Base-by-base conservation (phyloP, 2,888 invertebrate species). In the Ochropleura leucogaster region DNA sequence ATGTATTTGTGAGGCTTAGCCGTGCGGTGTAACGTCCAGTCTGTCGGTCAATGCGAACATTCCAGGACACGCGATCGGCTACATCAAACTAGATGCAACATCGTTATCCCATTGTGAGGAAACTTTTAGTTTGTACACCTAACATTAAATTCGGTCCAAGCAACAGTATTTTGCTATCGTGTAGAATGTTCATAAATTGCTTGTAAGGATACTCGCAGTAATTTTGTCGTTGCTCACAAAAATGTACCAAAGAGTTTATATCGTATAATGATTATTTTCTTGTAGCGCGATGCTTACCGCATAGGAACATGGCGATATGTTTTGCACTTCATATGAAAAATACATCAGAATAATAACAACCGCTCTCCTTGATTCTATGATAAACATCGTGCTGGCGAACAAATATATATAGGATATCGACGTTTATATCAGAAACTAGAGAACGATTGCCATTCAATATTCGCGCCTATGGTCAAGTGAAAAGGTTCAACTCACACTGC, bases 181-280 rank as follows among this genome's bases (percentile, higher is more conserved):
- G 83, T 89, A 89, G 88, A 90, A 90, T 89, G 89, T 89, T 89
- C 88, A 89, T 89, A 88, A 71, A 89, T 90, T 90, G 92, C 91
- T 92, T 92, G 83, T 90, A 90, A 87, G 88, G 88, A 89, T 92
- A 93, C 90, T 93, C 91, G 88, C 91, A 90, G 89, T 91, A 88
- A 90, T 90, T 88, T 89, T 86, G 89, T 93, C 93, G 91, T 95
- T 95, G 96, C 96, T 96, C 96, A 96, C 96, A 95, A 96, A 94
- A 94, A 92, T 92, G 93, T 95, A 96, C 96, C 96, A 96, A 96
- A 96, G 96, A 96, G 92, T 93, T 90, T 92, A 89, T 89, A 88
- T 91, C 89, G 88, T 94, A 92, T 91, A 89, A 87, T 86, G 88
- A 91, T 93, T 91, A 89, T 83, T 83, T 82, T 77, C 84, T 84